Percentiles rank a stretch among this genome's conserved stretches.
These are phyloP conservation scores for Agrilus mali DNA, from an alignment of 2,888 invertebrate genomes.

Conservation along the genomic window DNA sequence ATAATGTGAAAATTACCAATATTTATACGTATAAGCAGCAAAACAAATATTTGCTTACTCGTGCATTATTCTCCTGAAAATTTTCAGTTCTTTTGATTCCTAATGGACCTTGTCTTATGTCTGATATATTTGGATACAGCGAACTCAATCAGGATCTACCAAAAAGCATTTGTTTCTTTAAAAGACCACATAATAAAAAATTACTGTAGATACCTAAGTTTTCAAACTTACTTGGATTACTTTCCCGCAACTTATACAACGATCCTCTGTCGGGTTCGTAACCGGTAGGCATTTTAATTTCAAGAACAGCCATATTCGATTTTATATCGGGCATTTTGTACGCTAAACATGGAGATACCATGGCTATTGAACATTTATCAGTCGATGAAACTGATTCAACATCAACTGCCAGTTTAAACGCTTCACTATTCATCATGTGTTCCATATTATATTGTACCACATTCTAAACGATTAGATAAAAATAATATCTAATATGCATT, in stretches of 20 bases:
- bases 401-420: constrained; percentile 38
- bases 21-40: no score
- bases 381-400: constrained; percentile 32
- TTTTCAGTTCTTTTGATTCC: no score
- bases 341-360: constrained; percentile 29
- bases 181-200: not conserved
- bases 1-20: no score
- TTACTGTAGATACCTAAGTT: not conserved
- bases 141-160: no score
- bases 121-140: no score
- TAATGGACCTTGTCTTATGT: no score
- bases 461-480: constrained; percentile 28
- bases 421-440: constrained; percentile 35
- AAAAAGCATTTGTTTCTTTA: no score
- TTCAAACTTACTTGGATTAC: constrained; percentile 6
- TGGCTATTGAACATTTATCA: constrained; percentile 36
- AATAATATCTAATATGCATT: no score
- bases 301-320: constrained; percentile 49
- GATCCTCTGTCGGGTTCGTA: constrained; percentile 46
- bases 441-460: constrained; percentile 39
- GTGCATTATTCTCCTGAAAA: no score
- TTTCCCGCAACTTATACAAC: constrained; percentile 36
- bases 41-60: no score
- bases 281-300: constrained; percentile 50
- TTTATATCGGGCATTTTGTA: constrained; percentile 33